These are phyloP conservation scores for Megalonaias nervosa DNA, from an alignment of 1,140 invertebrate species.

Conservation along the genomic window DNA sequence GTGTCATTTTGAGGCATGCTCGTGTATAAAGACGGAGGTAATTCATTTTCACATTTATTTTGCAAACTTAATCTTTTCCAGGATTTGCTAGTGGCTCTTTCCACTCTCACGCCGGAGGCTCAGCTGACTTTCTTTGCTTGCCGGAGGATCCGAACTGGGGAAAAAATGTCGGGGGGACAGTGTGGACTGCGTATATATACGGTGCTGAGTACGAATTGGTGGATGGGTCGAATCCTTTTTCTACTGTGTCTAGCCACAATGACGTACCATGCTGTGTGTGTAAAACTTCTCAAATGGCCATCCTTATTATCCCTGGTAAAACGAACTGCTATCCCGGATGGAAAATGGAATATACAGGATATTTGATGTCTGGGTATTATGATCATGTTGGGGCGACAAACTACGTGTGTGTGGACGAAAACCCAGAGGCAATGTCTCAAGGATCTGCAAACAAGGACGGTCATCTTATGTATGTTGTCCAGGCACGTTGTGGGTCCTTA, in stretches of 20 bases:
- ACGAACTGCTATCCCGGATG: slow-evolving; percentile 27
- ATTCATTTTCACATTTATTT: no score
- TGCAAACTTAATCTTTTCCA: no score
- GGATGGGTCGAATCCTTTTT: neutral
- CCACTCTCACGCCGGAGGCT: neutral
- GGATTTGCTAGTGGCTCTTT: neutral
- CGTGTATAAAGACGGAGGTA: no score
- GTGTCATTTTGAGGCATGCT: no score
- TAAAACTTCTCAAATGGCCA: neutral
- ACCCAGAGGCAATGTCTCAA: slow-evolving; percentile 22
- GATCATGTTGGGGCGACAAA: slow-evolving; percentile 7
- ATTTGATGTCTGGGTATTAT: slow-evolving; percentile 36
- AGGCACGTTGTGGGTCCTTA: slow-evolving; percentile 30
- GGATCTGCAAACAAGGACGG: slow-evolving; percentile 30
- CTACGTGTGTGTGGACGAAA: slow-evolving; percentile 41
- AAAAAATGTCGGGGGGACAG: neutral
- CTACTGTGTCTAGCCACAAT: neutral
- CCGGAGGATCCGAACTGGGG: slow-evolving; percentile 11
- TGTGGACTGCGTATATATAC: neutral
- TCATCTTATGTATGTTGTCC: slow-evolving; percentile 34
- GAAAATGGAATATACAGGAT: slow-evolving; percentile 39
- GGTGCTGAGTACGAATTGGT: slow-evolving; percentile 12
- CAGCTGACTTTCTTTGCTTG: slow-evolving; percentile 6
- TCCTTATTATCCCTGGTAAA: slow-evolving; percentile 15
- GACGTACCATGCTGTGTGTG: slow-evolving; percentile 17